Evolutionary conservation across 2,113 vertebrate species (phyloP), one percentile per base, ranked within the genome.

Genomic region (Capra hircus): DNA sequence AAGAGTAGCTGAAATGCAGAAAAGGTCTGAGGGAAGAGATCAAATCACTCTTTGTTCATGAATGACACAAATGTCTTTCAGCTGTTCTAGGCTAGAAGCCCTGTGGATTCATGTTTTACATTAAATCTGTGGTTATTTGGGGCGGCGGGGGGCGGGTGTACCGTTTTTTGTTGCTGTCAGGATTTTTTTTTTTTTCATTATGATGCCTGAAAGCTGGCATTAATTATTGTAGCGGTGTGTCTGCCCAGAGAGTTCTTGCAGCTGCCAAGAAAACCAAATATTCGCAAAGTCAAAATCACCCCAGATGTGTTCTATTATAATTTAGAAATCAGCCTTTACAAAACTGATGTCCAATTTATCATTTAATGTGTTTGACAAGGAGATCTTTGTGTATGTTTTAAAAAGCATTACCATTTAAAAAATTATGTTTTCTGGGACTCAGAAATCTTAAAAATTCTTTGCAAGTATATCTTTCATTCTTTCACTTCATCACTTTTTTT

Each of bases 1-100:
- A 30, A 92, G 93, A 97, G 89, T 96, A 87, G 57, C 97, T 89
- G 82, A 80, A 55, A 15, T 25, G 91, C 92, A 96, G 67, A 74
- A 87, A 62, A 84, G 62, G n/a, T 53, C 98, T 98, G 97, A 95
- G 55, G 30, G 95, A 88, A 84, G 92, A 95, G 97, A 98, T 97
- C 90, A 89, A 93, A 98, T 97, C 94, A 95, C 97, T 97, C 97
- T 98, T 98, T 98, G 98, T 98, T 98, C 98, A 96, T 95, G 98
- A 97, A 97, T 98, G 87, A 0, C 94, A 97, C 98, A 97, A 98
- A 98, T 98, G 95, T 97, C 98, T 98, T 98, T 99, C 98, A 98
- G 98, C 99, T 98, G 98, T 64, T 98, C 40, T 52, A 95, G 95
- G 92, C 97, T 97, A 77, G 71, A 97, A 97, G 97, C 98, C 81